Evolutionary conservation across 2,888 invertebrate species (phyloP).

Genomic region (Eurois occulta): DNA sequence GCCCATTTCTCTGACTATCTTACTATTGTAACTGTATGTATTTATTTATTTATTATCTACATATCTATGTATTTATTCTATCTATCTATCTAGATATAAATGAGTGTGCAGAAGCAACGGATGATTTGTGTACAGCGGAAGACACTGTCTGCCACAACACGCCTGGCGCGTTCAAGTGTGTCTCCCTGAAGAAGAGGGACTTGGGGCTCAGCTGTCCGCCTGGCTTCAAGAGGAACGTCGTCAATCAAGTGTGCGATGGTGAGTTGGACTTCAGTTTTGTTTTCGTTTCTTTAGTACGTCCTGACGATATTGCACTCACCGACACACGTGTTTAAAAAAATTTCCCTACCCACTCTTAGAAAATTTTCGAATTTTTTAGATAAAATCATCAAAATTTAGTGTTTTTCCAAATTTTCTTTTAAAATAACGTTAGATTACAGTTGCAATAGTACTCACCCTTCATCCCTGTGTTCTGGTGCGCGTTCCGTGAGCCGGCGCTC

Average conservation of each 20-base stretch:
- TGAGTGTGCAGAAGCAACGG: constrained; percentile 92
- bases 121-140: constrained; percentile 90
- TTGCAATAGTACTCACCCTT: no score
- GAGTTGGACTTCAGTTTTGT: constrained; percentile 50
- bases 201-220: constrained; percentile 86
- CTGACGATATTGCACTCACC: no score
- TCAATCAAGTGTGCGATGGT: constrained; percentile 91
- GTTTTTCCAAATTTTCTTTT: no score
- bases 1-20: background rate
- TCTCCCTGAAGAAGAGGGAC: constrained; percentile 84
- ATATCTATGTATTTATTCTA: constrained; percentile 44
- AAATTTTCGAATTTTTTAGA: no score
- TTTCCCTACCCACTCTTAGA: no score
- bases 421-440: no score
- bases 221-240: constrained; percentile 90
- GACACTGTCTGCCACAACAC: constrained; percentile 92
- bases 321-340: no score
- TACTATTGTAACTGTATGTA: background rate
- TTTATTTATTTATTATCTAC: constrained; percentile 25
- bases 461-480: no score
- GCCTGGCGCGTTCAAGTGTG: constrained; percentile 92
- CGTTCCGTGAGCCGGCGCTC: no score
- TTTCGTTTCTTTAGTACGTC: no score
- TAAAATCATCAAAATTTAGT: no score
- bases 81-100: constrained; percentile 92